Conservation (phyloP, 2,113 vertebrate species). For the Brienomyrus longianalis region DNA sequence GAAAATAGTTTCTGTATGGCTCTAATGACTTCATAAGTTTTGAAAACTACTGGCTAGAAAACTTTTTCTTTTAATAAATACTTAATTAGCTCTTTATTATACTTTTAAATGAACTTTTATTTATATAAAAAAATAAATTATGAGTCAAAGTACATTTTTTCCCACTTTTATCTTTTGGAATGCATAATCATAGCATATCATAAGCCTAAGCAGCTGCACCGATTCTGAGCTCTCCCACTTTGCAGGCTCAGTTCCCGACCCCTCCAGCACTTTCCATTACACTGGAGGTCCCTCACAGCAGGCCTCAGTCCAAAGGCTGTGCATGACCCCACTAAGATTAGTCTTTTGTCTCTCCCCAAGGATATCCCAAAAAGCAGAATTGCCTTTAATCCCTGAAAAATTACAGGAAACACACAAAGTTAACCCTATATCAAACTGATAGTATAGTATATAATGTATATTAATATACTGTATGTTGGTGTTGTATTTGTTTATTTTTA, state of each 20-base stretch:
- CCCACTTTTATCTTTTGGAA: neutral
- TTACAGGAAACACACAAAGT: neutral
- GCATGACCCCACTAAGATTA: slow-evolving; percentile 14
- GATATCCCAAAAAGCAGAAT: neutral
- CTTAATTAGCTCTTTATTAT: neutral
- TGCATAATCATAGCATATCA: neutral
- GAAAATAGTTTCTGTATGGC: neutral
- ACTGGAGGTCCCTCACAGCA: neutral
- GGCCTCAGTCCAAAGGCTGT: slow-evolving; percentile 6
- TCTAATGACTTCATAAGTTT: neutral
- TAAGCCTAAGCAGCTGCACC: neutral
- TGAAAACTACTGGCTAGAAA: neutral
- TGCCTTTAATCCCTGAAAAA: slow-evolving; percentile 8
- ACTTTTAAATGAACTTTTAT: neutral
- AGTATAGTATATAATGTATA: neutral
- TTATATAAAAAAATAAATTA: neutral
- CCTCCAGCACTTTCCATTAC: slow-evolving; percentile 18
- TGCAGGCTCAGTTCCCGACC: neutral
- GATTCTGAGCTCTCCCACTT: neutral
- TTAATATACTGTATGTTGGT: neutral
- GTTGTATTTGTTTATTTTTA: neutral
- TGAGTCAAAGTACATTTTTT: neutral
- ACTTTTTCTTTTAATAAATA: neutral
- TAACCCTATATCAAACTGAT: neutral
- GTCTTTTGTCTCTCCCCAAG: slow-evolving; percentile 3